Conservation (phyloP, 2,797 vertebrate species). For the Anguilla obscura region DNA sequence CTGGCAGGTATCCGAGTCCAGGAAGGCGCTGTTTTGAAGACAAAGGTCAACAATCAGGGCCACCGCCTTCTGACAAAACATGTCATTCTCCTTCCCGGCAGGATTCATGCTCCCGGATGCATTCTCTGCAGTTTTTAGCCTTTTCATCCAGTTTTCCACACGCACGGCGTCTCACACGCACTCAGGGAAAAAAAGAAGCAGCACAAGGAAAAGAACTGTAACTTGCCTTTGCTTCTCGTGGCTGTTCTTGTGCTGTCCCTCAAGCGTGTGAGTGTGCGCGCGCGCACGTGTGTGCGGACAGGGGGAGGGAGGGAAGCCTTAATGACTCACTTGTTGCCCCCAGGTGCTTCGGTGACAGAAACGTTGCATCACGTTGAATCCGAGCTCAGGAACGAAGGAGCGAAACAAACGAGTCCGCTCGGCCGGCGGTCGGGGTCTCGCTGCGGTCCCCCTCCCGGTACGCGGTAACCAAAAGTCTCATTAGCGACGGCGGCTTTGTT, state of each 20-base stretch:
- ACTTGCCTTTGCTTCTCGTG: slow-evolving; percentile 58
- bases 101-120: slow-evolving; percentile 79
- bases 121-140: slow-evolving; percentile 56
- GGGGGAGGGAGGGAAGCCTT: slow-evolving; percentile 46
- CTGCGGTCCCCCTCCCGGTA: neutral
- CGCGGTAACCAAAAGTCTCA: slow-evolving; percentile 38
- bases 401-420: slow-evolving; percentile 48
- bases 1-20: slow-evolving; percentile 75
- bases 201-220: slow-evolving; percentile 56
- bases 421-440: slow-evolving; percentile 4
- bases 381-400: slow-evolving; percentile 42
- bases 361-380: slow-evolving; percentile 65
- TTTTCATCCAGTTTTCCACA: neutral
- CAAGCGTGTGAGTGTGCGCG: slow-evolving; percentile 42
- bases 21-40: slow-evolving; percentile 70
- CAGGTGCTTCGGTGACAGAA: slow-evolving; percentile 57
- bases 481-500: slow-evolving; percentile 65
- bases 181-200: neutral
- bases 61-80: slow-evolving; percentile 79
- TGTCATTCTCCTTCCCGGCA: slow-evolving; percentile 75
- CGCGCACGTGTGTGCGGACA: slow-evolving; percentile 21
- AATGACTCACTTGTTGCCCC: slow-evolving; percentile 63
- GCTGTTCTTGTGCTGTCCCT: slow-evolving; percentile 55
- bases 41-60: slow-evolving; percentile 81
- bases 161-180: slow-evolving; percentile 16